phyloP scores from a whole-genome alignment of 2,888 invertebrate species.

The Rhamnusium bicolor region DNA sequence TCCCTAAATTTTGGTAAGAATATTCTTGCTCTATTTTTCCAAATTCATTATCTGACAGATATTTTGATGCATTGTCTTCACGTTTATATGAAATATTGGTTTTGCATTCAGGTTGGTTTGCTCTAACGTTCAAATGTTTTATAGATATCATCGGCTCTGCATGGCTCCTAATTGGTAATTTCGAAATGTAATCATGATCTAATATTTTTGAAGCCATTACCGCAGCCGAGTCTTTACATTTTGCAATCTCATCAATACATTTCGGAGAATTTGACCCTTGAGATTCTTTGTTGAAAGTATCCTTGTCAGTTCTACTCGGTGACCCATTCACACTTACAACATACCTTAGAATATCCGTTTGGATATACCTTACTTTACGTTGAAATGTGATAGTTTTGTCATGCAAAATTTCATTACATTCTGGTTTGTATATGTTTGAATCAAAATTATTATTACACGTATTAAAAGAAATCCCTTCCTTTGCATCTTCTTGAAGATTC shows the following conservation, averaged over 20 bases:
- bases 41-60: not conserved
- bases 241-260: not conserved
- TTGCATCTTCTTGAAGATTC: not conserved
- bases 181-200: not conserved
- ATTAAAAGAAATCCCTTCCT: not conserved
- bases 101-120: not conserved
- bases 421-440: not conserved
- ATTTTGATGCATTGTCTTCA: not conserved
- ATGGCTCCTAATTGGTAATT: not conserved
- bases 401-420: too few species aligned
- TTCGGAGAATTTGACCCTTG: not conserved
- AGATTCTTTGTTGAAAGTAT: too few species aligned
- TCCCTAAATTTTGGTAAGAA: not conserved
- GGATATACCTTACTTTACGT: not conserved
- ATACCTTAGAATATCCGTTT: not conserved
- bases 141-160: not conserved
- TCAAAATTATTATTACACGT: not conserved
- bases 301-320: not conserved
- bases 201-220: not conserved
- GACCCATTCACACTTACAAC: not conserved
- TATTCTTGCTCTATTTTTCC: not conserved
- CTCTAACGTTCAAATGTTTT: not conserved
- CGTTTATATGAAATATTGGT: not conserved
- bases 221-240: not conserved
- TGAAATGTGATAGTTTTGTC: not conserved